phyloP scores from a whole-genome alignment of 2,113 vertebrate genomes.

The Tenrec ecaudatus region DNA sequence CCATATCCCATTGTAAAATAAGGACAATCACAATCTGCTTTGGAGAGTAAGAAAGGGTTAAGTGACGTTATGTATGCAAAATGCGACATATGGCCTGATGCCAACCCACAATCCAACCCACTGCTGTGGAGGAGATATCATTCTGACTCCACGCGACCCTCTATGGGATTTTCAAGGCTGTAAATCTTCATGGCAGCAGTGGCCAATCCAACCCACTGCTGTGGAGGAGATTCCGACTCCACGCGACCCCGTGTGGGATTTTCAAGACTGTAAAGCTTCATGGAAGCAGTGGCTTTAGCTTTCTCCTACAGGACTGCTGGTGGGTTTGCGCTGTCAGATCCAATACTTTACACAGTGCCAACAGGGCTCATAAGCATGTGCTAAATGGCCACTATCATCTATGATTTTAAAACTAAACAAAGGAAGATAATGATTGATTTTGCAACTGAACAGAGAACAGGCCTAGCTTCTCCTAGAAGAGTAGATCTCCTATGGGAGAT shows the following conservation, averaged over 20 bases:
- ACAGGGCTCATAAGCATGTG: neutral
- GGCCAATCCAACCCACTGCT: too few relatives aligned
- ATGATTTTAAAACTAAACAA: neutral
- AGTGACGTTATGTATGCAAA: neutral
- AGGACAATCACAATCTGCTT: constrained; percentile 12
- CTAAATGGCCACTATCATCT: neutral
- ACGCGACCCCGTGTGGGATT: too few relatives aligned
- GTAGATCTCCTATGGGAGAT: neutral
- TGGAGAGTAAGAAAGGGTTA: neutral
- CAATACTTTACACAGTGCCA: too few relatives aligned
- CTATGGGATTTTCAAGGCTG: too few relatives aligned
- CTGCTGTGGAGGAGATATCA: too few relatives aligned
- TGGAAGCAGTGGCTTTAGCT: too few relatives aligned
- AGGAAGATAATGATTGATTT: neutral
- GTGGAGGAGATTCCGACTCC: too few relatives aligned
- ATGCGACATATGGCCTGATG: neutral
- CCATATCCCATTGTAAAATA: neutral
- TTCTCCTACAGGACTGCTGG: too few relatives aligned
- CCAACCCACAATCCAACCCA: neutral
- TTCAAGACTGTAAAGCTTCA: too few relatives aligned
- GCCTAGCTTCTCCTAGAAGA: neutral
- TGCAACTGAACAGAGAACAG: neutral
- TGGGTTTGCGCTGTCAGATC: too few relatives aligned
- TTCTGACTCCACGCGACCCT: too few relatives aligned
- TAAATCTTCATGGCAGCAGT: too few relatives aligned